Conservation (phyloP, 1,140 invertebrate genomes). For the Scaptomyza hsui region DNA sequence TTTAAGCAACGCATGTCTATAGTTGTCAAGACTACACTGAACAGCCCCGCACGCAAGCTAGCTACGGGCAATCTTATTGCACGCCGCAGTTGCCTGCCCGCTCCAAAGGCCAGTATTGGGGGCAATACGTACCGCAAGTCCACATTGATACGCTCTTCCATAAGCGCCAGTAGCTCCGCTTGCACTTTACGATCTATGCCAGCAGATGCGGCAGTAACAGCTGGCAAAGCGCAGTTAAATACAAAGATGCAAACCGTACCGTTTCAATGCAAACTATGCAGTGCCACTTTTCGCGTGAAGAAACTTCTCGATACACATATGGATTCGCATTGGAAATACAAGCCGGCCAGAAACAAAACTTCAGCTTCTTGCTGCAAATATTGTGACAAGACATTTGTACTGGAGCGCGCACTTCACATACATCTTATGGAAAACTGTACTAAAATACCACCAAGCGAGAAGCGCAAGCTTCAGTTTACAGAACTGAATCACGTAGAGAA, state of each 20-base stretch:
- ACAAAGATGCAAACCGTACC: background rate
- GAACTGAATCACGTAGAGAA: constrained; percentile 74
- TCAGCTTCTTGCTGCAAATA: constrained; percentile 57
- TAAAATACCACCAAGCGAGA: constrained; percentile 73
- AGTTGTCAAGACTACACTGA: constrained; percentile 76
- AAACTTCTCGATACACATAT: constrained; percentile 56
- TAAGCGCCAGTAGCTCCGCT: background rate
- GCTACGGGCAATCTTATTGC: constrained; percentile 5
- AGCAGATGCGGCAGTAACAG: background rate
- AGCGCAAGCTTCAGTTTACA: constrained; percentile 71
- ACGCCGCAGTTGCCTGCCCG: constrained; percentile 56
- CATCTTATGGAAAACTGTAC: constrained; percentile 75
- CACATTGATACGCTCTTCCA: background rate
- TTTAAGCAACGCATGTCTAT: constrained; percentile 79
- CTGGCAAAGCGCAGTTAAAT: background rate
- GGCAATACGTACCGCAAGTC: constrained; percentile 21
- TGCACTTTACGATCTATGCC: background rate
- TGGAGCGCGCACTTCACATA: constrained; percentile 72
- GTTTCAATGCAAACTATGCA: constrained; percentile 56
- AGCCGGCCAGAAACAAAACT: constrained; percentile 13
- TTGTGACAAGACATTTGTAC: constrained; percentile 75
- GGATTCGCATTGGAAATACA: constrained; percentile 32
- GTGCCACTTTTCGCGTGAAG: constrained; percentile 45
- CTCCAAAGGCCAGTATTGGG: constrained; percentile 4
- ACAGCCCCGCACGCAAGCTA: constrained; percentile 74